Base-by-base conservation (phyloP, 2,888 invertebrate genomes). In the Lycaena phlaeas region DNA sequence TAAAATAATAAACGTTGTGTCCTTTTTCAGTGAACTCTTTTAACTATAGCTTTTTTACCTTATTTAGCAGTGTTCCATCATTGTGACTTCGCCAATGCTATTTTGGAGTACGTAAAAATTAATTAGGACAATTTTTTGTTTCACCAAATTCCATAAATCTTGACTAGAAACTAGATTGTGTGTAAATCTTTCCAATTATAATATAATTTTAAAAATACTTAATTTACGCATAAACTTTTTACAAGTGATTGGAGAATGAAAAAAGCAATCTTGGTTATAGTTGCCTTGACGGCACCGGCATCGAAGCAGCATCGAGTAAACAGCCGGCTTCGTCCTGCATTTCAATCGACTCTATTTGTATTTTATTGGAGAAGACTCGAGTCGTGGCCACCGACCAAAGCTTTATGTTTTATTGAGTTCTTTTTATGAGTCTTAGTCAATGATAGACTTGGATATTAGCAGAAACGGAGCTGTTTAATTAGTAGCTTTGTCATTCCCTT, bases 301-400 rank as follows among this genome's bases (percentile, higher is more conserved):
- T 53, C 55, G 52, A 48, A 56, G 55, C 55, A 63, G 64, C 69
- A 66, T 67, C 68, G 66, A 75, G 77, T 71, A 78, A 78, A 78
- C 76, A 75, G 66, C 59, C 57, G 56, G 56, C 59, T 57, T 66
- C 66, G 73, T 71, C 73, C 73, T 78, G 81, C 73, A 77, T 79
- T 81, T 78, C 81, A 78, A 81, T 79, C 74, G 75, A 57, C 51
- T 68, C 66, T 76, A 73, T 78, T 79, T 81, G 76, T 78, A 72
- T 75, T 79, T 79, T 78, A 81, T 79, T 75, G 78, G 64, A 64
- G 59, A 56, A 61, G 66, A 68, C 60, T 60, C 59, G 59, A 57
- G 52, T 54, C 53, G 57, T 55, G 61, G 56, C 60, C 60, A 56
- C 56, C 55, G 61, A 59, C 64, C 65, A 61, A 67, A 62, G 71